These are phyloP conservation scores for Biston betularia DNA, from an alignment of 2,888 invertebrate genomes.

Conservation along the genomic window DNA sequence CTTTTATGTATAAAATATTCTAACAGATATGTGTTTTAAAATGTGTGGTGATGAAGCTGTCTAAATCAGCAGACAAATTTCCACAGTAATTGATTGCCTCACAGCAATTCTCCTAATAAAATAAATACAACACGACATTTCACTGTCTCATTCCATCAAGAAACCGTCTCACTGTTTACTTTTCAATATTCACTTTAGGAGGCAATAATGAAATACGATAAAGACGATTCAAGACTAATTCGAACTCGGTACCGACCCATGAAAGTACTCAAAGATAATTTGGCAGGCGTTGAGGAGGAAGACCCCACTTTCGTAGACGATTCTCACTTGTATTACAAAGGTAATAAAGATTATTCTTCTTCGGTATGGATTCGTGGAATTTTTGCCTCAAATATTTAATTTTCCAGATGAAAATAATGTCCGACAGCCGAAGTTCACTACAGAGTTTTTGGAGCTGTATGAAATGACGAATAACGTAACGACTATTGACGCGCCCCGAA, in stretches of 20 bases:
- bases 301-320: conserved; percentile 78
- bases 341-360: conserved; percentile 52
- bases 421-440: conserved; percentile 73
- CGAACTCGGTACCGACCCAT: conserved; percentile 79
- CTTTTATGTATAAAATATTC: neutral
- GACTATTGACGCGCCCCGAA: conserved; percentile 71
- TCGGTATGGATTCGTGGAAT: conserved; percentile 18
- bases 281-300: conserved; percentile 72
- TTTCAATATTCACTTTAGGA: conserved; percentile 60
- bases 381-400: conserved; percentile 44
- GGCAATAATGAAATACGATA: conserved; percentile 74
- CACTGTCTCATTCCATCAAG: conserved; percentile 35
- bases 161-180: conserved; percentile 41
- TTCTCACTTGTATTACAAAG: conserved; percentile 79
- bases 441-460: conserved; percentile 73
- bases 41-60: neutral
- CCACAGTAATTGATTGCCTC: neutral
- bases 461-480: conserved; percentile 73
- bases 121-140: conserved; percentile 31
- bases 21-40: neutral
- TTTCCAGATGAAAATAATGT: conserved; percentile 71
- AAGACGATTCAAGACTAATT: conserved; percentile 75
- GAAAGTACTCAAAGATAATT: conserved; percentile 79
- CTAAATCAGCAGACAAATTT: neutral
- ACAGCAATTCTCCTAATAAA: conserved; percentile 10